phyloP scores from a whole-genome alignment of 1,140 invertebrate genomes.

The Heliothis virescens region DNA sequence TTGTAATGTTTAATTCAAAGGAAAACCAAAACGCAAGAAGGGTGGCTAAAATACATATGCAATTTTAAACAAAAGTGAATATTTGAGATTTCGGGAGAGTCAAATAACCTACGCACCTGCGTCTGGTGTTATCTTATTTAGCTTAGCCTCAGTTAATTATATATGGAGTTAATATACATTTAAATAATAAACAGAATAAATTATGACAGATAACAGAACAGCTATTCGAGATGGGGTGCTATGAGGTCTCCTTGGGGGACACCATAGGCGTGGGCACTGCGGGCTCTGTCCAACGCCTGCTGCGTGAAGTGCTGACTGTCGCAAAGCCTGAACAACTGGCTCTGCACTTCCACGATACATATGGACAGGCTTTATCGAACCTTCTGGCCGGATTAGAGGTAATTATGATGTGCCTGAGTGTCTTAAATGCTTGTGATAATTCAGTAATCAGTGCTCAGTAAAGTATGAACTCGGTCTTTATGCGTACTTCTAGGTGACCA shows the following conservation, averaged over 20 bases:
- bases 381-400: conserved; percentile 94
- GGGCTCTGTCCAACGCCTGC: conserved; percentile 91
- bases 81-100: no score
- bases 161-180: no score
- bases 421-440: not conserved
- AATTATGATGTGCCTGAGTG: conserved; percentile 24
- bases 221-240: conserved; percentile 94
- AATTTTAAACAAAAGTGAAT: no score
- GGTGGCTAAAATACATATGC: no score
- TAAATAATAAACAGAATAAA: not conserved
- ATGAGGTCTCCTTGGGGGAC: conserved; percentile 98
- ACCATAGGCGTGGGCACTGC: conserved; percentile 99
- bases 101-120: no score
- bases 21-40: no score
- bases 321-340: conserved; percentile 92
- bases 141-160: no score
- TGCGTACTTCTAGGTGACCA: no score
- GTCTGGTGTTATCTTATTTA: no score
- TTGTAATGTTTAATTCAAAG: no score
- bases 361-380: conserved; percentile 98
- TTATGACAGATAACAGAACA: conserved; percentile 86
- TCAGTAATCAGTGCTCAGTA: not conserved
- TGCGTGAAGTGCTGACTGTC: conserved; percentile 91
- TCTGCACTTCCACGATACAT: conserved; percentile 99
- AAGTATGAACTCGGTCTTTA: not conserved